These are phyloP conservation scores for Halictus rubicundus DNA, from an alignment of 1,140 invertebrate genomes.

Conservation along the genomic window DNA sequence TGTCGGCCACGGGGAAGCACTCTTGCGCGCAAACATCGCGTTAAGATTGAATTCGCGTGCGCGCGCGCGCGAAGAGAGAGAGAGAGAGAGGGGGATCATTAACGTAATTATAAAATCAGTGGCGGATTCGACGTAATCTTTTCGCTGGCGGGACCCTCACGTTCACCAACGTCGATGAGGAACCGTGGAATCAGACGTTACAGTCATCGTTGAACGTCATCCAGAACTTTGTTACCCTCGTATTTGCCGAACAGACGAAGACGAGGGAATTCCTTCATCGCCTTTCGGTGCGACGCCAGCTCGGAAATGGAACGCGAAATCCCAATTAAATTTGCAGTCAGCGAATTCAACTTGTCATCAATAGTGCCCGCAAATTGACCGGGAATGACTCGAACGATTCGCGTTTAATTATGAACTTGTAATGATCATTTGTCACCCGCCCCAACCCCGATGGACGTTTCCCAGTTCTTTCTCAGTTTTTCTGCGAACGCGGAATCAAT, in stretches of 20 bases:
- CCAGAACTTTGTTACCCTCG: background rate
- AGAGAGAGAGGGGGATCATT: background rate
- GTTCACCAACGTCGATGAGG: background rate
- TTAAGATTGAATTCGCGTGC: constrained; percentile 24
- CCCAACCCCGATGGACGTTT: too few relatives aligned
- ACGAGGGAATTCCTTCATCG: background rate
- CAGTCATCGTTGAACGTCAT: constrained; percentile 1
- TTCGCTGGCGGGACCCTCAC: background rate
- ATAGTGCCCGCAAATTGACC: too few relatives aligned
- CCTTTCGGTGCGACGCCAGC: background rate
- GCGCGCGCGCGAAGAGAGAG: too few relatives aligned
- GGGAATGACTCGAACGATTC: too few relatives aligned
- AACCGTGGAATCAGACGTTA: background rate
- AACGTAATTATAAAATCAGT: constrained; percentile 22
- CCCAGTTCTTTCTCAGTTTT: too few relatives aligned
- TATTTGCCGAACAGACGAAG: background rate
- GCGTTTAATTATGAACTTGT: too few relatives aligned
- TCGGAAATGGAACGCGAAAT: constrained; percentile 19
- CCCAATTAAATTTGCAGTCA: constrained; percentile 16
- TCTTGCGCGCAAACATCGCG: background rate
- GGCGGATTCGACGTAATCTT: constrained; percentile 5
- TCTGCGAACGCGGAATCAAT: too few relatives aligned
- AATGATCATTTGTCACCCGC: too few relatives aligned
- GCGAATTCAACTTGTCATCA: background rate
- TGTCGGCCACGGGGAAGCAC: background rate